Percentiles rank a stretch among this genome's conserved stretches.
Conservation (phyloP, 2,888 invertebrate species). For the Hydropsyche betteni region DNA sequence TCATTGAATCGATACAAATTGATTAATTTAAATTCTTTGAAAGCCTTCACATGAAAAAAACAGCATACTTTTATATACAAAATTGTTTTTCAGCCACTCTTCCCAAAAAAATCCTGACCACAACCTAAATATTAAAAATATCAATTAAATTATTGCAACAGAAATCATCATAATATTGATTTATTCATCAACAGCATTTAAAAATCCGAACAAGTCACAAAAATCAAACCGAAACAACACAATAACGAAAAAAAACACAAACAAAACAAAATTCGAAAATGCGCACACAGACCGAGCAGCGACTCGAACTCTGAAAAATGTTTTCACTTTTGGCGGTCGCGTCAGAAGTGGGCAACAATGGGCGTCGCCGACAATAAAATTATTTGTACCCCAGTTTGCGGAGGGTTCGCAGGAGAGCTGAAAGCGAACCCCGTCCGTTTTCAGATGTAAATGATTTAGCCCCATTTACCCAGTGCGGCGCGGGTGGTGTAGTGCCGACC, state of each 20-base stretch:
- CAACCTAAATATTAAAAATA: no score
- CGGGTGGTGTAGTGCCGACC: not conserved
- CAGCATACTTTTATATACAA: no score
- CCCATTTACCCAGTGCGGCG: constrained; percentile 37
- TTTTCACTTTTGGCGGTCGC: constrained; percentile 42
- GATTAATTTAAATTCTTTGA: no score
- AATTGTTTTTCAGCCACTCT: no score
- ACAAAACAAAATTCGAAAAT: no score
- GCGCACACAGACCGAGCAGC: not conserved
- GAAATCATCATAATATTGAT: no score
- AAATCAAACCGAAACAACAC: not conserved
- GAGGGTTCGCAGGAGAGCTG: constrained; percentile 36
- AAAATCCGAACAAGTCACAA: not conserved
- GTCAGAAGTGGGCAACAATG: constrained; percentile 36
- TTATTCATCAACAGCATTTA: no score
- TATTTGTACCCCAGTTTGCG: constrained; percentile 49
- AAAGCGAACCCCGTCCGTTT: constrained; percentile 33
- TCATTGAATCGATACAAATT: no score
- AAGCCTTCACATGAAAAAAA: no score
- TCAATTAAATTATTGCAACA: no score
- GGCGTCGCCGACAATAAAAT: constrained; percentile 44
- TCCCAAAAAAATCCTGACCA: no score
- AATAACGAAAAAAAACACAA: constrained; percentile 4
- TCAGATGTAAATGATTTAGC: constrained; percentile 39
- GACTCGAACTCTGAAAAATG: constrained; percentile 16